phyloP scores from a whole-genome alignment of 2,888 invertebrate species.

The Plebejus melissa region DNA sequence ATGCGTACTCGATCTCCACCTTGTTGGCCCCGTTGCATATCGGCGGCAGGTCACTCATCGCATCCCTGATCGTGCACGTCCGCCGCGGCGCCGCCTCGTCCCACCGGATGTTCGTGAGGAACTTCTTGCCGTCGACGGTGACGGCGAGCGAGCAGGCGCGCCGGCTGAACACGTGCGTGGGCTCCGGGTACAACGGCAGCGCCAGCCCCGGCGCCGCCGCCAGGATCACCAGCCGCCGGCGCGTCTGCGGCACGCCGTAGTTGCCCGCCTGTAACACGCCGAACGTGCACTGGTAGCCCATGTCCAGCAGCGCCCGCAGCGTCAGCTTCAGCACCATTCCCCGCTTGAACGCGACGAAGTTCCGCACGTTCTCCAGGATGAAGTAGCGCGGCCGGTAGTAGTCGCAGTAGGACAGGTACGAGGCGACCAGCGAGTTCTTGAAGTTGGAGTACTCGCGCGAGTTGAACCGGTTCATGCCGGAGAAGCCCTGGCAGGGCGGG shows the following conservation, averaged over 20 bases:
- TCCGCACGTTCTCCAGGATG: constrained; percentile 90
- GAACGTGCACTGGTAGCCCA: constrained; percentile 93
- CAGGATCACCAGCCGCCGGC: constrained; percentile 86
- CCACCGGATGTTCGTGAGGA: constrained; percentile 79
- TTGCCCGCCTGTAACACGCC: constrained; percentile 92
- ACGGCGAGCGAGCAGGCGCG: constrained; percentile 80
- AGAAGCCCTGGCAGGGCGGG: constrained; percentile 94
- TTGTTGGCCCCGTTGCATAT: constrained; percentile 85
- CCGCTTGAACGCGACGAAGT: constrained; percentile 90
- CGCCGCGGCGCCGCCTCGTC: constrained; percentile 85
- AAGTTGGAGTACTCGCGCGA: constrained; percentile 90
- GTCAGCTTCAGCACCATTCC: constrained; percentile 90
- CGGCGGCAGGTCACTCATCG: constrained; percentile 89
- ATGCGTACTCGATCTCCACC: constrained; percentile 84
- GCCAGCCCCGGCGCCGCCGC: constrained; percentile 89
- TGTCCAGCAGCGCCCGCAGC: constrained; percentile 84
- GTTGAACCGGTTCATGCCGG: constrained; percentile 93
- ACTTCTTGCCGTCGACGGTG: constrained; percentile 69
- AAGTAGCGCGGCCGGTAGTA: constrained; percentile 91
- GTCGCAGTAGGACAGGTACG: constrained; percentile 91
- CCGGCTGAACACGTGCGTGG: constrained; percentile 86
- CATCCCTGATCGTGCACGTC: constrained; percentile 88
- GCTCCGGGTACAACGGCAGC: constrained; percentile 88
- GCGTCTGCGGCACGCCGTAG: constrained; percentile 91
- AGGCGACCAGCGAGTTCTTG: constrained; percentile 90